Conservation (phyloP, 2,113 vertebrate species). For the Lamprologus ornatipinnis region DNA sequence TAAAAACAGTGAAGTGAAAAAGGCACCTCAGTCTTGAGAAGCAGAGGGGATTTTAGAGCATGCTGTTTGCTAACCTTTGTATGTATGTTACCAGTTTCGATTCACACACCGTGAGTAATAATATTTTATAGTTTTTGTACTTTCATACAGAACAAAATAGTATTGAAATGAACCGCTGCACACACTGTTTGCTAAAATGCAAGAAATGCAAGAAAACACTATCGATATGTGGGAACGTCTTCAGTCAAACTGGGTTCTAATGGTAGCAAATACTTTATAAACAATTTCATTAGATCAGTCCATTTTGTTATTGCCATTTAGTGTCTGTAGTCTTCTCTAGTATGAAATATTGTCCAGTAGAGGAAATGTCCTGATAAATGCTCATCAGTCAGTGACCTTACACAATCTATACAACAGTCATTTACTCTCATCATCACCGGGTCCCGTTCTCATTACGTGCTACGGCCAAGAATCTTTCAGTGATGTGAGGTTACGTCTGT, state of each 20-base stretch:
- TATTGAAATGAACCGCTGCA: neutral
- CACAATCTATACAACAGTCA: neutral
- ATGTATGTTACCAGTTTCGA: neutral
- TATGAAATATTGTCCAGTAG: slow-evolving; percentile 59
- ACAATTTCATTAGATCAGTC: neutral
- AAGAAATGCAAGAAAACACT: neutral
- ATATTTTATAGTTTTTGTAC: neutral
- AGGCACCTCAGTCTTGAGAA: neutral
- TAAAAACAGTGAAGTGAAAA: neutral
- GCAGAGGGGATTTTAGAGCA: neutral
- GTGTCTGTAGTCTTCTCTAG: neutral
- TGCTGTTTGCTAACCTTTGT: neutral
- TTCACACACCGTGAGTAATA: neutral
- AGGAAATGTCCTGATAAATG: neutral
- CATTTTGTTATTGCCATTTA: neutral
- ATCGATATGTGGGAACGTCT: neutral
- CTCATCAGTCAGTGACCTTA: neutral
- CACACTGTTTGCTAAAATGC: neutral
- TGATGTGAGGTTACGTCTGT: neutral
- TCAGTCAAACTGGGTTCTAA: neutral
- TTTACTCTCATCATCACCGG: neutral
- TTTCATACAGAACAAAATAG: neutral
- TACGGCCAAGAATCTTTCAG: neutral
- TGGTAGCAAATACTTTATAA: neutral
- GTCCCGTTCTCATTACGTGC: neutral